Conservation (phyloP, 2,797 vertebrate species). For the Intellagama lesueurii region DNA sequence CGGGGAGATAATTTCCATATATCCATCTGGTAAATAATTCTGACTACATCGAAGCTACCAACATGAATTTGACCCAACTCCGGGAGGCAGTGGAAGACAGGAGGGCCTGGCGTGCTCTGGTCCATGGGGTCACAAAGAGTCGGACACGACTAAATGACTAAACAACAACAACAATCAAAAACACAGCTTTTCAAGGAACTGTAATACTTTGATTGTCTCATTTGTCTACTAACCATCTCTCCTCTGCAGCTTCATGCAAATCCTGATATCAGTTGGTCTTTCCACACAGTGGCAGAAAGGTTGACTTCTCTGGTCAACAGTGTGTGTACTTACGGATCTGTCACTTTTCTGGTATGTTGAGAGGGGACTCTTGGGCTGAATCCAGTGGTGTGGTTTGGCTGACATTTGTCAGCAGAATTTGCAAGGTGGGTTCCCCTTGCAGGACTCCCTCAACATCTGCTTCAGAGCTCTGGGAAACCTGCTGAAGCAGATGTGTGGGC, state of each 20-base stretch:
- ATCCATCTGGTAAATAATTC: too few relatives aligned
- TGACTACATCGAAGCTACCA: too few relatives aligned
- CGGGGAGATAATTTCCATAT: too few relatives aligned
- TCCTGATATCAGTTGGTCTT: background rate
- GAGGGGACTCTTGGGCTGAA: background rate
- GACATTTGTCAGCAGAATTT: background rate
- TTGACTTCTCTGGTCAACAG: background rate
- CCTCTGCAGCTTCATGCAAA: background rate
- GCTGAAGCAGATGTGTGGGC: background rate
- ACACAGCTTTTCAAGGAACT: background rate
- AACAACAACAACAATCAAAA: too few relatives aligned
- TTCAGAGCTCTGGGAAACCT: background rate
- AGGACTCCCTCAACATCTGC: too few relatives aligned
- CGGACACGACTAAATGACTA: too few relatives aligned
- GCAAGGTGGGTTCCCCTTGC: background rate
- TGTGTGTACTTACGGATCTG: background rate
- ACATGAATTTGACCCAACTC: too few relatives aligned
- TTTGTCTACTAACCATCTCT: background rate
- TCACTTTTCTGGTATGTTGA: background rate
- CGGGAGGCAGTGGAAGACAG: too few relatives aligned
- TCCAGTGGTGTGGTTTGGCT: background rate
- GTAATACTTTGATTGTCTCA: background rate
- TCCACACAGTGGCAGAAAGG: background rate
- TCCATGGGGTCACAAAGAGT: too few relatives aligned
- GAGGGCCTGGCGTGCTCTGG: too few relatives aligned